phyloP scores from a whole-genome alignment of 2,888 invertebrate genomes.

The Micropterix aruncella region DNA sequence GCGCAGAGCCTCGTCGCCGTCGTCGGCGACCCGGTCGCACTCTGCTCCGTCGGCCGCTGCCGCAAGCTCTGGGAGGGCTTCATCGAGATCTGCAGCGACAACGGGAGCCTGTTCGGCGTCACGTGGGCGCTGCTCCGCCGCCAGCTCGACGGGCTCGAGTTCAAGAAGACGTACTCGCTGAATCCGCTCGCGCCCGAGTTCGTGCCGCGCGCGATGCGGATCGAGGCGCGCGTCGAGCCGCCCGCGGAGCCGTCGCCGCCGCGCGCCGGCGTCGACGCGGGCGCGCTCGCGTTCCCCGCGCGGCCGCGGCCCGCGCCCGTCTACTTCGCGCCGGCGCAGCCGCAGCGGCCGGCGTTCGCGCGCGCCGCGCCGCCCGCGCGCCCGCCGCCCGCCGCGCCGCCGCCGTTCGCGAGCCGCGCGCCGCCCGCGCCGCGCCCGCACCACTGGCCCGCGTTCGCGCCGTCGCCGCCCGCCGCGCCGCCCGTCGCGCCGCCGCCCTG shows the following conservation, averaged over 20 bases:
- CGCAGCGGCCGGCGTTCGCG: constrained; percentile 13
- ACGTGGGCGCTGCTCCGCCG: constrained; percentile 52
- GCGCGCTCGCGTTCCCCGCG: constrained; percentile 5
- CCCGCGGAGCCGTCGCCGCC: constrained; percentile 25
- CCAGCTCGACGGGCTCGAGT: constrained; percentile 57
- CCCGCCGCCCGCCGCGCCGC: constrained; percentile 5
- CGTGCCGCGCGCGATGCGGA: constrained; percentile 45
- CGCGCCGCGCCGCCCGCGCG: constrained; percentile 12
- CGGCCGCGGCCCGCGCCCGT: constrained; percentile 7
- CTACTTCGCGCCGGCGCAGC: constrained; percentile 12
- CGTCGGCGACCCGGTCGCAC: constrained; percentile 71
- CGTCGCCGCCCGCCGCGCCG: constrained; percentile 13
- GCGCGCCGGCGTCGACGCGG: constrained; percentile 9
- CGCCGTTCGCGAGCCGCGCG: constrained; percentile 14
- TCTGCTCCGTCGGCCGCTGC: constrained; percentile 69
- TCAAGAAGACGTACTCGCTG: constrained; percentile 60
- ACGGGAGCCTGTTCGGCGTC: constrained; percentile 56
- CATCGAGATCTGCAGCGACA: constrained; percentile 55
- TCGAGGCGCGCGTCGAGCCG: constrained; percentile 28
- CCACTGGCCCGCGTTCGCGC: constrained; percentile 11
- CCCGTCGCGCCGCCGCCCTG: constrained; percentile 9
- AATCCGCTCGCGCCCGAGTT: constrained; percentile 75
- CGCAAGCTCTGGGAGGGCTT: constrained; percentile 71
- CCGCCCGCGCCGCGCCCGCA: neutral
- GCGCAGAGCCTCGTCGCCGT: constrained; percentile 74